A percentile compares a stretch with the other conserved stretches of the same genome.
Conservation (phyloP, 2,113 vertebrate species). For the Apeltes quadracus region DNA sequence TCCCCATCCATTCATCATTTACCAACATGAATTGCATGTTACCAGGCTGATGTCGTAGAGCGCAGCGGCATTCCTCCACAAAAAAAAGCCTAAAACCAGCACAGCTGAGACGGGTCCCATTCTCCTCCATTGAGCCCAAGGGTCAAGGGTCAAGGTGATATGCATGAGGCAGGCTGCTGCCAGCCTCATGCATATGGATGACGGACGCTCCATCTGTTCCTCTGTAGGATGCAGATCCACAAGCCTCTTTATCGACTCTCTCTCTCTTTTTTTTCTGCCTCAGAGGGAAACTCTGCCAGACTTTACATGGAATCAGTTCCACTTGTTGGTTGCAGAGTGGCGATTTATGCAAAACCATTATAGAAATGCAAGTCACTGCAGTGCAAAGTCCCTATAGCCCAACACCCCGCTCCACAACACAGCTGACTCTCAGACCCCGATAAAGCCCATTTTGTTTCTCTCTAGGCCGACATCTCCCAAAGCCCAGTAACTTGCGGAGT, state of each 20-base stretch:
- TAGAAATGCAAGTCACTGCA: conserved; percentile 54
- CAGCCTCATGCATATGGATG: conserved; percentile 80
- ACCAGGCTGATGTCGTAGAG: conserved; percentile 70
- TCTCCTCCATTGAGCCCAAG: conserved; percentile 68
- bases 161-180: conserved; percentile 62
- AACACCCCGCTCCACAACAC: background rate
- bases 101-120: conserved; percentile 57
- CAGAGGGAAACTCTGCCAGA: conserved; percentile 58
- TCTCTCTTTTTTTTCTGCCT: conserved; percentile 49
- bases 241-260: conserved; percentile 46
- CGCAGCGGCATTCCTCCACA: conserved; percentile 46
- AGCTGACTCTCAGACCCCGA: background rate
- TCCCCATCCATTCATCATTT: conserved; percentile 69
- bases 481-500: background rate
- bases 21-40: conserved; percentile 42
- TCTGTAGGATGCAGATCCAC: conserved; percentile 66
- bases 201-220: conserved; percentile 74
- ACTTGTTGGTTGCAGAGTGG: conserved; percentile 59
- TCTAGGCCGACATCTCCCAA: background rate
- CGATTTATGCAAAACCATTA: conserved; percentile 56
- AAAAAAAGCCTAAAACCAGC: conserved; percentile 58
- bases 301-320: conserved; percentile 65
- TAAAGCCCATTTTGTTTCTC: background rate
- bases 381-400: conserved; percentile 17
- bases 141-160: conserved; percentile 78